Conservation (phyloP, 2,113 vertebrate species). For the Zeus faber region DNA sequence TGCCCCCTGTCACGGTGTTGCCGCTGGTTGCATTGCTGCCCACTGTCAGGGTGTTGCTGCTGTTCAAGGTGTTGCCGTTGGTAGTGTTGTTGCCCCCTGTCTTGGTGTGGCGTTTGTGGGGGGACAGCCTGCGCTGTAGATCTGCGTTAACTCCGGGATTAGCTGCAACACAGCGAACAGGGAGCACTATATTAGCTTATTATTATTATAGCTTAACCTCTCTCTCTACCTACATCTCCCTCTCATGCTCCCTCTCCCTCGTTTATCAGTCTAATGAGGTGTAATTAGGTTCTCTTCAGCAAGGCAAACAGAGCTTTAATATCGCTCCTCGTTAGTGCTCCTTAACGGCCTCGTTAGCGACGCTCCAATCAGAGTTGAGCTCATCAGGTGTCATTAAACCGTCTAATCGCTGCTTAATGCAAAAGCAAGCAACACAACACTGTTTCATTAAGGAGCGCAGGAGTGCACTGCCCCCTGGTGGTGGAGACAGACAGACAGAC, state of each 20-base stretch:
- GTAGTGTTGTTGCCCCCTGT: no score
- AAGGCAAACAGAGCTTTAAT: not conserved
- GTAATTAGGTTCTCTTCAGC: not conserved
- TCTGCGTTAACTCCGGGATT: not conserved
- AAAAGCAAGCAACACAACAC: not conserved
- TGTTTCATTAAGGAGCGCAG: no score
- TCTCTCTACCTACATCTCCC: not conserved
- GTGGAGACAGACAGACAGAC: no score
- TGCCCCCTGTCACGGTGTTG: no score
- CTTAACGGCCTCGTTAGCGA: not conserved
- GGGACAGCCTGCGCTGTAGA: not conserved
- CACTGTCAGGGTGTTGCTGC: no score
- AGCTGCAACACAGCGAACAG: not conserved
- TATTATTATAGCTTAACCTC: not conserved
- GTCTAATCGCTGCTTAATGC: not conserved
- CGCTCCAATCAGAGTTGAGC: not conserved
- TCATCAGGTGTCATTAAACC: not conserved
- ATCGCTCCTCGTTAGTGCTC: not conserved
- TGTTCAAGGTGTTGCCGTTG: no score
- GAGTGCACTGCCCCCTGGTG: no score
- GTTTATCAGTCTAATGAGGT: not conserved
- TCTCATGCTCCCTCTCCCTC: no score
- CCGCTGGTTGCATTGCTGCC: not conserved
- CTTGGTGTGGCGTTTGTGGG: not conserved
- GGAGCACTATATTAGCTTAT: no score